These are phyloP conservation scores for Melospiza melodia DNA, from an alignment of 2,113 vertebrate species.

Conservation along the genomic window DNA sequence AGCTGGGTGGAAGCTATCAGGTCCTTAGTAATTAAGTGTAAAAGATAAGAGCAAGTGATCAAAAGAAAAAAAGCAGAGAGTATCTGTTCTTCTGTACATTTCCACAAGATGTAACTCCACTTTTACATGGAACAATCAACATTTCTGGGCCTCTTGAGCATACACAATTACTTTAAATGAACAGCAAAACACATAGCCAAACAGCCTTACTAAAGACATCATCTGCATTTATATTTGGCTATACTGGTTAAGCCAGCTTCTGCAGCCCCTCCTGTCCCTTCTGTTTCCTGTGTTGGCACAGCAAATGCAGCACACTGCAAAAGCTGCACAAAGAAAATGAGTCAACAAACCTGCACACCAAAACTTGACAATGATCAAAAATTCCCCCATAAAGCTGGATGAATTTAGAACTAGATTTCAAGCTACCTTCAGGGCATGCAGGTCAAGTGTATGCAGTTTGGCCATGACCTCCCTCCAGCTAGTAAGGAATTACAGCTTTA, in stretches of 20 bases:
- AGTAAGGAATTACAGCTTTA: background rate
- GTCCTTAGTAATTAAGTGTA: background rate
- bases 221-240: background rate
- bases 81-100: background rate
- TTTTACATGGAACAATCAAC: background rate
- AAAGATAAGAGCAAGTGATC: background rate
- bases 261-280: background rate
- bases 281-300: background rate
- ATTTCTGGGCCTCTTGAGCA: background rate
- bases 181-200: background rate
- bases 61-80: background rate
- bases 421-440: background rate
- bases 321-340: background rate
- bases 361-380: background rate
- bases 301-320: background rate
- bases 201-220: background rate
- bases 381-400: background rate
- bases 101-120: background rate
- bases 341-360: background rate
- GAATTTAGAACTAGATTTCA: background rate
- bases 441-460: background rate
- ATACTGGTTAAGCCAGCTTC: background rate
- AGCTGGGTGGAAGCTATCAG: conserved; percentile 18
- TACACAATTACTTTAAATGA: background rate
- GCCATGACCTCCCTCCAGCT: background rate